Evolutionary conservation across 30 jellyfish, hydroid and myxozoan species (phyloP).

Genomic region (Mastigias papua): DNA sequence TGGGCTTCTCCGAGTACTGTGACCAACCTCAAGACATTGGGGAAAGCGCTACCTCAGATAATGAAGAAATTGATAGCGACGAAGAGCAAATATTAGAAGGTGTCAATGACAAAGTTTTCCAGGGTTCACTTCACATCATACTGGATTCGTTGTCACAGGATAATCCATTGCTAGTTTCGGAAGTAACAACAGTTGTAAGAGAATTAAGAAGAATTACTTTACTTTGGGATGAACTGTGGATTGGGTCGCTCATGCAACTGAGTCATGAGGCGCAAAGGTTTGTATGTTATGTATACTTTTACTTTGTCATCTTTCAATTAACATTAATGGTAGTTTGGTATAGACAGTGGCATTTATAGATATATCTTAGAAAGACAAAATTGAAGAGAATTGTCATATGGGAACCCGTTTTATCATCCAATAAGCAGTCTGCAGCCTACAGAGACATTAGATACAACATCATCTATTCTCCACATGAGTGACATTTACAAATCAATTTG

Average conservation of each 20-base stretch:
- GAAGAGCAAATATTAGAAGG: conserved; percentile 79
- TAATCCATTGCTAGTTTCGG: conserved; percentile 79
- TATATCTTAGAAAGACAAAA: too few species aligned
- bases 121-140: conserved; percentile 91
- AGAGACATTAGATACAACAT: too few species aligned
- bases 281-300: not conserved
- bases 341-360: too few species aligned
- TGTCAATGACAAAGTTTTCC: conserved; percentile 83
- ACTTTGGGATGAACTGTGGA: conserved; percentile 99
- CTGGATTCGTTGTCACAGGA: conserved; percentile 84
- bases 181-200: conserved; percentile 90
- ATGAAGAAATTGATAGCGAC: conserved; percentile 71
- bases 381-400: too few species aligned
- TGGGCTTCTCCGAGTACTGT: conserved; percentile 72
- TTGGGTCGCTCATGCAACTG: conserved; percentile 95
- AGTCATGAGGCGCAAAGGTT: conserved; percentile 98
- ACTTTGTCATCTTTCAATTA: too few species aligned
- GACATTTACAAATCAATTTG: too few species aligned
- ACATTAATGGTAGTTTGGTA: too few species aligned
- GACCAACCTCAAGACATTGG: conserved; percentile 90
- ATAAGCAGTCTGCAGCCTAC: too few species aligned
- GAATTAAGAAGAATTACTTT: conserved; percentile 95
- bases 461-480: too few species aligned
- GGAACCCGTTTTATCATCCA: too few species aligned
- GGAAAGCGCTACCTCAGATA: conserved; percentile 3